A percentile compares a stretch with the other conserved stretches of the same genome.
Evolutionary conservation across 2,888 invertebrate genomes (phyloP).

Genomic region (Tenthredo notha): DNA sequence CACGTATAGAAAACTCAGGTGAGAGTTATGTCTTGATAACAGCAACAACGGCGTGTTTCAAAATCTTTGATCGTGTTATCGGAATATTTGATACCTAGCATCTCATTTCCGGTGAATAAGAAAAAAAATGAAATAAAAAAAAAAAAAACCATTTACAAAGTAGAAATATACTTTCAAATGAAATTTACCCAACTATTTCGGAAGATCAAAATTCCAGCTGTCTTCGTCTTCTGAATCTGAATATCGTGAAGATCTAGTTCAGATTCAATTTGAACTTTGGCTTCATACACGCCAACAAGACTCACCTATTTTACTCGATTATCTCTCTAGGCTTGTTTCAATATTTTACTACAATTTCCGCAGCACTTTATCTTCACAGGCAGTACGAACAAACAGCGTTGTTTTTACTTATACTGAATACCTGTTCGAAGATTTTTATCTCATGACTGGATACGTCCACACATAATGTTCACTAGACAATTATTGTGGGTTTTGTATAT

Average conservation of each 20-base stretch:
- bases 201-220: background rate
- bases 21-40: constrained; percentile 37
- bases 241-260: background rate
- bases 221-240: background rate
- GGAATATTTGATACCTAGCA: background rate
- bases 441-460: background rate
- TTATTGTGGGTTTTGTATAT: background rate
- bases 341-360: constrained; percentile 27
- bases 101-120: background rate
- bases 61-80: background rate
- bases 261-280: background rate
- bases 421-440: background rate
- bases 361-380: background rate
- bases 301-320: background rate
- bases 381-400: background rate
- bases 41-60: background rate
- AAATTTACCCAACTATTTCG: background rate
- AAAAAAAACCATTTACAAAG: background rate
- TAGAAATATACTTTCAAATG: background rate
- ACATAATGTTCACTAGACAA: background rate
- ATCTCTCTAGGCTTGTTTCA: background rate
- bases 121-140: too few relatives aligned
- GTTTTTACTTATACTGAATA: background rate
- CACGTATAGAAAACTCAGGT: background rate
- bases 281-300: background rate